Conservation (phyloP, 2,888 invertebrate genomes). For the Ceramica pisi region DNA sequence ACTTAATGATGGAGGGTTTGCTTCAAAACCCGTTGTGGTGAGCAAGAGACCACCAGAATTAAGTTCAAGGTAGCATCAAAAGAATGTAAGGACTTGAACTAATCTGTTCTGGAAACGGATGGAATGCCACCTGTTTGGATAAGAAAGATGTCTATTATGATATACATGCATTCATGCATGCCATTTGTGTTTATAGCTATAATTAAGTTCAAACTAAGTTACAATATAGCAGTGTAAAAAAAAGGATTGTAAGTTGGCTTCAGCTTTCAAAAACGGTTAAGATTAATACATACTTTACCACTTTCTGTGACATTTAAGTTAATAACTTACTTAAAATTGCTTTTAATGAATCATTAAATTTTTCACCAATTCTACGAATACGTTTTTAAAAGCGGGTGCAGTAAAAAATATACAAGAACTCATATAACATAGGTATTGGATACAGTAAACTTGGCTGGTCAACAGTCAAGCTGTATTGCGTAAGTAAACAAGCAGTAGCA, state of each 20-base stretch:
- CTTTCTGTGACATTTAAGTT: slow-evolving; percentile 11
- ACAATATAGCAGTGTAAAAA: not conserved
- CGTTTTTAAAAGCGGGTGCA: slow-evolving; percentile 5
- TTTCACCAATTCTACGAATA: not conserved
- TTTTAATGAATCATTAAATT: not conserved
- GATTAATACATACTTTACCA: not conserved
- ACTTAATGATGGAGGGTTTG: not conserved
- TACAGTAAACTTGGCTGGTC: slow-evolving; percentile 45
- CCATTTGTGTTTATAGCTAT: not conserved
- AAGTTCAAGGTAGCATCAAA: too few relatives aligned
- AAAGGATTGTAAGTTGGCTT: not conserved
- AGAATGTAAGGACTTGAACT: not conserved
- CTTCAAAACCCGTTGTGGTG: not conserved
- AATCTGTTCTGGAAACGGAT: not conserved
- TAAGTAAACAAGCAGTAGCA: slow-evolving; percentile 54
- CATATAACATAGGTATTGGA: too few relatives aligned
- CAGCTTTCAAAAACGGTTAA: not conserved
- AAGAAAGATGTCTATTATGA: not conserved
- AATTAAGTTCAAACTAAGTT: not conserved
- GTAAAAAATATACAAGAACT: slow-evolving; percentile 11
- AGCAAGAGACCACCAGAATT: not conserved
- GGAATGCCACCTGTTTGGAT: not conserved
- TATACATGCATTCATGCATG: not conserved
- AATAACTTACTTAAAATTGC: slow-evolving; percentile 13
- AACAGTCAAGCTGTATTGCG: slow-evolving; percentile 56